Conservation (phyloP, 2,888 invertebrate genomes). For the Zelleria hepariella region DNA sequence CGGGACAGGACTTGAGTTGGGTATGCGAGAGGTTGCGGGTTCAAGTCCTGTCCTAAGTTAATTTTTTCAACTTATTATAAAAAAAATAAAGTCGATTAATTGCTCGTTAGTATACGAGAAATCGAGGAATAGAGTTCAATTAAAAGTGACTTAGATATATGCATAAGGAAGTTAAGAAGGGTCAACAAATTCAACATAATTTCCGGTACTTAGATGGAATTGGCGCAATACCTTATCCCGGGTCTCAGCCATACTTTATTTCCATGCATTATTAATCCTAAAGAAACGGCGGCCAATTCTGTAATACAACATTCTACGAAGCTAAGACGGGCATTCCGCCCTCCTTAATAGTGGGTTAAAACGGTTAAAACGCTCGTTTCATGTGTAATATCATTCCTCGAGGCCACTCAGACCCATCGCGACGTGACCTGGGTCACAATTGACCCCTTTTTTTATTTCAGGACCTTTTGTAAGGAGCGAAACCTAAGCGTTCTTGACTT, state of each 20-base stretch:
- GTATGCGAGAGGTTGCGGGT: too few relatives aligned
- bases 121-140: too few relatives aligned
- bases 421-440: slow-evolving; percentile 51
- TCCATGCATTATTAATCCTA: background rate
- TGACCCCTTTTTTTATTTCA: slow-evolving; percentile 21
- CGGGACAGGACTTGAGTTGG: too few relatives aligned
- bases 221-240: too few relatives aligned
- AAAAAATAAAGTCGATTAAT: too few relatives aligned
- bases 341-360: slow-evolving; percentile 48
- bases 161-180: too few relatives aligned
- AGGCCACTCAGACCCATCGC: slow-evolving; percentile 47
- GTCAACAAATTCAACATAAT: too few relatives aligned
- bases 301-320: slow-evolving; percentile 1
- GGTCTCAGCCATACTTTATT: background rate
- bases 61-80: too few relatives aligned
- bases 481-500: background rate
- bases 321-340: slow-evolving; percentile 12
- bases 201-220: too few relatives aligned
- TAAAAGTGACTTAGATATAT: too few relatives aligned
- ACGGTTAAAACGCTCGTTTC: slow-evolving; percentile 35
- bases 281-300: background rate
- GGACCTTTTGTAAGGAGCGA: background rate
- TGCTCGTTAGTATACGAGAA: too few relatives aligned
- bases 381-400: slow-evolving; percentile 45
- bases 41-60: too few relatives aligned